A percentile compares a stretch with the other conserved stretches of the same genome.
phyloP scores from a whole-genome alignment of 2,797 vertebrate species.

The Aeoliscus strigatus region DNA sequence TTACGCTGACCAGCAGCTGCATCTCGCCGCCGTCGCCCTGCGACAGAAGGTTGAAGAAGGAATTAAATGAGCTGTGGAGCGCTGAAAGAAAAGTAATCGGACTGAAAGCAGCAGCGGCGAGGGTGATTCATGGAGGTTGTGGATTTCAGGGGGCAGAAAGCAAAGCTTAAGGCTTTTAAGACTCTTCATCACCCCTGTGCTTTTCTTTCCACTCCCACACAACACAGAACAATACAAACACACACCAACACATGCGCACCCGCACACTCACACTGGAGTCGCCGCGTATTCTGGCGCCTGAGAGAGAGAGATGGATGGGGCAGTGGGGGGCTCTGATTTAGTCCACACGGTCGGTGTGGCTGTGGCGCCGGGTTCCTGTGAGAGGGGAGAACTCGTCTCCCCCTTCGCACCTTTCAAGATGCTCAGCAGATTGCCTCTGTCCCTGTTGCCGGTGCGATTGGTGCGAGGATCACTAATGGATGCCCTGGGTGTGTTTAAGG shows the following conservation, averaged over 20 bases:
- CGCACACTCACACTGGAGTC: constrained; percentile 25
- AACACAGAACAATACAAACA: constrained; percentile 12
- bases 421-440: constrained; percentile 43
- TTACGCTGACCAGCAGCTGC: background rate
- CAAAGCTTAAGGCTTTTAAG: constrained; percentile 33
- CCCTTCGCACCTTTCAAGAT: background rate
- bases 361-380: no score
- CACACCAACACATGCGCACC: constrained; percentile 10
- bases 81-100: constrained; percentile 22
- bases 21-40: no score
- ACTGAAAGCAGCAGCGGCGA: constrained; percentile 15
- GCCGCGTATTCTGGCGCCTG: constrained; percentile 14
- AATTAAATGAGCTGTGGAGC: constrained; percentile 13
- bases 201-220: constrained; percentile 5
- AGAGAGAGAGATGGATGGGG: constrained; percentile 55
- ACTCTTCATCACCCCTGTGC: constrained; percentile 10
- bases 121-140: constrained; percentile 33
- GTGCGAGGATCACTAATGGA: constrained; percentile 53
- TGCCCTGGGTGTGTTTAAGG: constrained; percentile 34
- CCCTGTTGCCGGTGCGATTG: constrained; percentile 33
- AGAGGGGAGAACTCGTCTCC: constrained; percentile 11
- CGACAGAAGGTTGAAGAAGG: background rate
- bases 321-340: constrained; percentile 46
- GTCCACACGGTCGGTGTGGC: constrained; percentile 44
- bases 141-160: constrained; percentile 26